Evolutionary conservation across 2,888 invertebrate genomes (phyloP).

Genomic region (Glaucopsyche alexis): DNA sequence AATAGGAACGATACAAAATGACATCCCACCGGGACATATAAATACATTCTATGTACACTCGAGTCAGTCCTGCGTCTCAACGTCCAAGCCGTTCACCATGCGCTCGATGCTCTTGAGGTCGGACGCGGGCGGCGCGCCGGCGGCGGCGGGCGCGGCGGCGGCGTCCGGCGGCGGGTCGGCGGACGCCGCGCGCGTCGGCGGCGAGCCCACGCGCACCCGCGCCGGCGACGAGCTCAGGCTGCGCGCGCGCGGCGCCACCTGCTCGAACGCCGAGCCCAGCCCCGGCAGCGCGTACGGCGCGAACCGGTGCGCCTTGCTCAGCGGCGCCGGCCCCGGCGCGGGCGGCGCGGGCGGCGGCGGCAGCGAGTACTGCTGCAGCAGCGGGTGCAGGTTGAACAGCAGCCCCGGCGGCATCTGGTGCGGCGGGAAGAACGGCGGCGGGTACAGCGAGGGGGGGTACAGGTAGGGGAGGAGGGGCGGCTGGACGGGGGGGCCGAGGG

Average conservation of each 20-base stretch:
- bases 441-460: constrained; percentile 93
- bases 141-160: constrained; percentile 73
- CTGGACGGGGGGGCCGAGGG: constrained; percentile 95
- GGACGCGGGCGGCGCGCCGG: constrained; percentile 82
- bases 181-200: constrained; percentile 75
- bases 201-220: constrained; percentile 60
- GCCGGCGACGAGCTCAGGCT: constrained; percentile 83
- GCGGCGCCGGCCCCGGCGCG: constrained; percentile 81
- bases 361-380: constrained; percentile 92
- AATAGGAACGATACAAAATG: constrained; percentile 79
- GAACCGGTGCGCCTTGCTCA: constrained; percentile 87
- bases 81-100: constrained; percentile 97
- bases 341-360: constrained; percentile 84
- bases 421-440: constrained; percentile 86
- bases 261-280: constrained; percentile 92
- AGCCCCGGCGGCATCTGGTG: constrained; percentile 90
- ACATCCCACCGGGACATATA: constrained; percentile 60
- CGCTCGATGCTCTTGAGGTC: constrained; percentile 98
- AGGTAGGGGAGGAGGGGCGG: constrained; percentile 96
- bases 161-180: constrained; percentile 77
- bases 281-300: constrained; percentile 93
- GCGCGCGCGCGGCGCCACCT: constrained; percentile 88
- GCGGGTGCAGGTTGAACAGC: constrained; percentile 92
- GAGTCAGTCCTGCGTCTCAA: constrained; percentile 83
- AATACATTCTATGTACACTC: constrained; percentile 75